Percentiles rank a stretch among this genome's conserved stretches.
Evolutionary conservation across 2,797 vertebrate species (phyloP).

Genomic region (Staurois parvus): DNA sequence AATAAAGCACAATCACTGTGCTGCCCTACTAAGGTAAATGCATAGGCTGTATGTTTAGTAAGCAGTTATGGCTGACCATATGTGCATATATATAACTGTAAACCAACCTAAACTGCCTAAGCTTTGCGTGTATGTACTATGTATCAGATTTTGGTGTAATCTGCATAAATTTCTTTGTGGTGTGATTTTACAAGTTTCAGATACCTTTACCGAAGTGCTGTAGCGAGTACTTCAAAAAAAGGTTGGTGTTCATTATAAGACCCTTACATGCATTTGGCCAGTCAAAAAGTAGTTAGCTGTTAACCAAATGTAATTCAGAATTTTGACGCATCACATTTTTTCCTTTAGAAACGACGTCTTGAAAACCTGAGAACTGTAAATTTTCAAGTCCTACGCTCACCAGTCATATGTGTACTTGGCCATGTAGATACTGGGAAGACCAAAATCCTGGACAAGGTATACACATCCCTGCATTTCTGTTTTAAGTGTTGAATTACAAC

Average conservation of each 20-base stretch:
- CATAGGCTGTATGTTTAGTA: too few species aligned
- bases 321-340: background rate
- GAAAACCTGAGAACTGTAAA: slow-evolving; percentile 90
- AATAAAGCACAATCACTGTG: too few species aligned
- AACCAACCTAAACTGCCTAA: too few species aligned
- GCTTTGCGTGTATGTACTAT: too few species aligned
- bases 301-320: background rate
- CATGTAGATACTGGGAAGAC: slow-evolving; percentile 98
- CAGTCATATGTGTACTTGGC: slow-evolving; percentile 96
- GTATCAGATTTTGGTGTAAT: too few species aligned
- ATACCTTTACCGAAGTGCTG: background rate
- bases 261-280: background rate
- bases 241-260: background rate
- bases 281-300: background rate
- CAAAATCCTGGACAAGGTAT: slow-evolving; percentile 97
- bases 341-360: slow-evolving; percentile 85
- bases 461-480: background rate
- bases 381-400: slow-evolving; percentile 85
- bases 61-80: too few species aligned
- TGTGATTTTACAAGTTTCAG: too few species aligned
- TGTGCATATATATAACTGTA: too few species aligned
- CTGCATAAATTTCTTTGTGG: too few species aligned
- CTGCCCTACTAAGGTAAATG: too few species aligned
- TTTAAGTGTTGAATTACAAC: background rate
- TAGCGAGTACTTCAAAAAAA: background rate